phyloP scores from a whole-genome alignment of 1,140 invertebrate species.

The Pachyrhynchus sulphureomaculatus region DNA sequence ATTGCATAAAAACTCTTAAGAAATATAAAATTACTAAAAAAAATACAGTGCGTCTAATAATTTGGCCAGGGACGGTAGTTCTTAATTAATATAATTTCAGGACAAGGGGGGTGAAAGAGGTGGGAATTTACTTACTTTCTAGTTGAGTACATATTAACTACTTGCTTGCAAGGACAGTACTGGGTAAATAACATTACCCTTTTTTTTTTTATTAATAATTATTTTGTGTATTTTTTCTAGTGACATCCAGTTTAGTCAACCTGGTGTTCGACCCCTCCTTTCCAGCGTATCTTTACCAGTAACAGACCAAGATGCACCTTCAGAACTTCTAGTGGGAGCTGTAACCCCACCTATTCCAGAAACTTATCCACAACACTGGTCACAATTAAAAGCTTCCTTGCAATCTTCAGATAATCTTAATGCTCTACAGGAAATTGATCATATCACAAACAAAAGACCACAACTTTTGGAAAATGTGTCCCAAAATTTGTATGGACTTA shows the following conservation, averaged over 20 bases:
- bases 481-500: slow-evolving; percentile 61
- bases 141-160: too few relatives aligned
- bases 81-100: too few relatives aligned
- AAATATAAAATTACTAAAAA: too few relatives aligned
- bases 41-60: too few relatives aligned
- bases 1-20: too few relatives aligned
- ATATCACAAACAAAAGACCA: slow-evolving; percentile 66
- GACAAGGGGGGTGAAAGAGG: too few relatives aligned
- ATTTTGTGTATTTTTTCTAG: slow-evolving; percentile 54
- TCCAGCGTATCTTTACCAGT: slow-evolving; percentile 62
- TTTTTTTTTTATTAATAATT: too few relatives aligned
- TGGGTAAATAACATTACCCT: too few relatives aligned
- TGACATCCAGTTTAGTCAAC: slow-evolving; percentile 61
- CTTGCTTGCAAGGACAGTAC: too few relatives aligned
- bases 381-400: slow-evolving; percentile 52
- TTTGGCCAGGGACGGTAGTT: too few relatives aligned
- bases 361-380: slow-evolving; percentile 55
- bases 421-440: slow-evolving; percentile 72
- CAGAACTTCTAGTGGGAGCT: slow-evolving; percentile 55
- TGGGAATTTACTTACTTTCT: too few relatives aligned
- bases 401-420: slow-evolving; percentile 57
- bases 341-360: slow-evolving; percentile 49
- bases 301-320: slow-evolving; percentile 52
- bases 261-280: slow-evolving; percentile 59
- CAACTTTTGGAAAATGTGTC: slow-evolving; percentile 66